Conservation (phyloP, 2,888 invertebrate genomes). For the Neuroscelio doddi region DNA sequence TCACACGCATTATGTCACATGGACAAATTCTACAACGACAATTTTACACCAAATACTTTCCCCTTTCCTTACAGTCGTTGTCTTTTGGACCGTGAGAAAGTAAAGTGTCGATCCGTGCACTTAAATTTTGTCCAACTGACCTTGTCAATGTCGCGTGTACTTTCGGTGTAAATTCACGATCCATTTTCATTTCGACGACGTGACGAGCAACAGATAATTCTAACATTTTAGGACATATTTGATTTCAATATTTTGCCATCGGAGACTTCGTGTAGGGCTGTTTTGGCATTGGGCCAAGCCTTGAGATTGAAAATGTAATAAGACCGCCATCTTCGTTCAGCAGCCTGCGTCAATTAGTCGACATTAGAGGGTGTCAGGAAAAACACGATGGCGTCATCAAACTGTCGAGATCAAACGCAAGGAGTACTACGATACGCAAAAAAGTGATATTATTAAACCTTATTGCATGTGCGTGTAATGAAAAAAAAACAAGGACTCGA, state of each 20-base stretch:
- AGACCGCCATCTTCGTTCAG: slow-evolving; percentile 69
- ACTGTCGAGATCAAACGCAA: slow-evolving; percentile 37
- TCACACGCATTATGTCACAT: not conserved
- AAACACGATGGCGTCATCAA: slow-evolving; percentile 60
- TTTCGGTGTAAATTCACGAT: slow-evolving; percentile 8
- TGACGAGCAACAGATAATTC: too few relatives aligned
- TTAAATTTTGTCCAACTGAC: not conserved
- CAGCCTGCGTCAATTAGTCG: slow-evolving; percentile 68
- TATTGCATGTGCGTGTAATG: too few relatives aligned
- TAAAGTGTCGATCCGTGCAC: not conserved
- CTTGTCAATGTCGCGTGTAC: not conserved
- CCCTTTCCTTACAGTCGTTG: too few relatives aligned
- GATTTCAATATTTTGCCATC: slow-evolving; percentile 28
- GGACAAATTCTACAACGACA: not conserved
- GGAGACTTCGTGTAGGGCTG: slow-evolving; percentile 25
- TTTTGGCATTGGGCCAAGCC: slow-evolving; percentile 45
- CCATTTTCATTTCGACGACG: too few relatives aligned
- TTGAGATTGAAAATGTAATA: slow-evolving; percentile 69
- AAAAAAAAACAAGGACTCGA: too few relatives aligned
- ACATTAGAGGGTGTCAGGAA: slow-evolving; percentile 58
- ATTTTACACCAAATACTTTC: too few relatives aligned
- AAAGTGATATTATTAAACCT: too few relatives aligned
- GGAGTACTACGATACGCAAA: too few relatives aligned
- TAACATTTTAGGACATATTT: slow-evolving; percentile 44
- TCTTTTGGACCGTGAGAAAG: too few relatives aligned